Evolutionary conservation across 2,113 vertebrate species (phyloP).

Genomic region (Lota lota): DNA sequence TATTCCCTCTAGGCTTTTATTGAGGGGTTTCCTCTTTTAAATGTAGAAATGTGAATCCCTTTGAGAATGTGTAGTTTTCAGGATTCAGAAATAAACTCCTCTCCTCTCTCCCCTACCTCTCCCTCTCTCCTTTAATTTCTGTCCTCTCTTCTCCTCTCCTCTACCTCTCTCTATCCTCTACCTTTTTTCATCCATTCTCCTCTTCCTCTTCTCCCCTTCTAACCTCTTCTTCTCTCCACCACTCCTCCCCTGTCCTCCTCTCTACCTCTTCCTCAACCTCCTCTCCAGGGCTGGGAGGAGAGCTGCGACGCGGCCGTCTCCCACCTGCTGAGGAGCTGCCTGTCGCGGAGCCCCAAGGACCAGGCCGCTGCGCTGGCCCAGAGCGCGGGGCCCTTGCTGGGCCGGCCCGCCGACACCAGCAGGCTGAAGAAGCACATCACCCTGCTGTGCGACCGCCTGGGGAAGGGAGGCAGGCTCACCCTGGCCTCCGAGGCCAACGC

Average conservation of each 20-base stretch:
- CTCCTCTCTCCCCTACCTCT: not conserved
- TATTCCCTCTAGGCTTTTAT: too few species aligned
- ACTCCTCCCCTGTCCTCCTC: not conserved
- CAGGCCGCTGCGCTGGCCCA: conserved; percentile 81
- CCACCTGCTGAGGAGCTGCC: conserved; percentile 88
- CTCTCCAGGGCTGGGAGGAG: conserved; percentile 93
- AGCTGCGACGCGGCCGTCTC: conserved; percentile 87
- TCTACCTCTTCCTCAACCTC: not conserved
- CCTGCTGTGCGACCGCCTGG: conserved; percentile 87
- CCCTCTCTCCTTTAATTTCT: not conserved
- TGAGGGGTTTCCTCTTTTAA: too few species aligned
- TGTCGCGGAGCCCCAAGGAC: conserved; percentile 91
- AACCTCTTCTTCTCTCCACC: not conserved
- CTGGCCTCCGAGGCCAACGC: conserved; percentile 74
- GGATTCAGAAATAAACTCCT: not conserved
- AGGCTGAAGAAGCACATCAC: conserved; percentile 92
- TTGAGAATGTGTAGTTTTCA: too few species aligned
- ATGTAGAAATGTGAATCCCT: too few species aligned
- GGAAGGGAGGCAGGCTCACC: conserved; percentile 88
- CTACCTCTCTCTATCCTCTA: not conserved
- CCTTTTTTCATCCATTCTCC: not conserved
- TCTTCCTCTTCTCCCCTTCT: not conserved
- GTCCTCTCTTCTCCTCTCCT: not conserved
- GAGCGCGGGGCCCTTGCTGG: conserved; percentile 67
- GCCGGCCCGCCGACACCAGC: conserved; percentile 82